These are phyloP conservation scores for Drosophila varians DNA, from an alignment of 1,140 invertebrate genomes.

Conservation along the genomic window DNA sequence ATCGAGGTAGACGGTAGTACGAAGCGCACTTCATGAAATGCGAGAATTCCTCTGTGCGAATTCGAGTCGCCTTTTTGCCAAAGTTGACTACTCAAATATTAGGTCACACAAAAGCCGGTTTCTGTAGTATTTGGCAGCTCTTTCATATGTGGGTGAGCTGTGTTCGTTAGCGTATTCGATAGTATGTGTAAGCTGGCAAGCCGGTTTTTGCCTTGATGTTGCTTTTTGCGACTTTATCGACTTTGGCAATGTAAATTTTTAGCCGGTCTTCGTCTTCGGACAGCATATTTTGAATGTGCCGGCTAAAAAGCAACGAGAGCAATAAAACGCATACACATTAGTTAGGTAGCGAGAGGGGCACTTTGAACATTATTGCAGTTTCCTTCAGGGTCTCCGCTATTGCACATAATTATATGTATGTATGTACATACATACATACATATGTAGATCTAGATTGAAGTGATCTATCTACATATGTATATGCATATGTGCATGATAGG, in stretches of 20 bases:
- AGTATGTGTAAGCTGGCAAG: slow-evolving; percentile 46
- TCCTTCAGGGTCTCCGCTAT: slow-evolving; percentile 44
- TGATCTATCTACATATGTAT: neutral
- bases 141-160: slow-evolving; percentile 73
- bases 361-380: neutral
- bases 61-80: slow-evolving; percentile 44
- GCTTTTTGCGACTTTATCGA: slow-evolving; percentile 48
- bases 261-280: slow-evolving; percentile 16
- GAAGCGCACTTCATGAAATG: slow-evolving; percentile 4
- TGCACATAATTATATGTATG: neutral
- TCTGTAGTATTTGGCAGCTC: slow-evolving; percentile 37
- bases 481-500: no score
- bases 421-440: neutral
- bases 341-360: slow-evolving; percentile 41
- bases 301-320: slow-evolving; percentile 39
- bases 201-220: slow-evolving; percentile 57
- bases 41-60: slow-evolving; percentile 9
- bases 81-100: slow-evolving; percentile 50
- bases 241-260: slow-evolving; percentile 68
- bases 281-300: slow-evolving; percentile 37
- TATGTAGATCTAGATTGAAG: neutral
- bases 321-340: slow-evolving; percentile 62
- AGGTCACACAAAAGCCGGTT: slow-evolving; percentile 68
- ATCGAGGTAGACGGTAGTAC: slow-evolving; percentile 15
- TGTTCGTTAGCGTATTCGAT: slow-evolving; percentile 1